These are phyloP conservation scores for Cataglyphis albicans DNA, from an alignment of 2,888 invertebrate genomes.

Conservation along the genomic window DNA sequence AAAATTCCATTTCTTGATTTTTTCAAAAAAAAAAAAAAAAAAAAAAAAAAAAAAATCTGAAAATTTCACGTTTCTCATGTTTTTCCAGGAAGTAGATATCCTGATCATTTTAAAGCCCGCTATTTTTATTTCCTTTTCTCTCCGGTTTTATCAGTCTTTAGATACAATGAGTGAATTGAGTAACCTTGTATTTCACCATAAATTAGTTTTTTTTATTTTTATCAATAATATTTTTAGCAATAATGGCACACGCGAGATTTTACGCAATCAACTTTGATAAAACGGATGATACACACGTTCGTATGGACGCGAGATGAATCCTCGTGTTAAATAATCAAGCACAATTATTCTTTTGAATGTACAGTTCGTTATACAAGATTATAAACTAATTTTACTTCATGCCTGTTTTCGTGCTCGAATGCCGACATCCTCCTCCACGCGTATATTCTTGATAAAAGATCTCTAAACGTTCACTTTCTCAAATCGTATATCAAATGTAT, in stretches of 20 bases:
- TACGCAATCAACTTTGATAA: not conserved
- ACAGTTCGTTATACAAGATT: conserved; percentile 39
- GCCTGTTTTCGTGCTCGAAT: conserved; percentile 28
- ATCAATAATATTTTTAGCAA: too few relatives aligned
- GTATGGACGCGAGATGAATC: conserved; percentile 14
- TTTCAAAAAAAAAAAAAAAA: too few relatives aligned
- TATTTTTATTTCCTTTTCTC: not conserved
- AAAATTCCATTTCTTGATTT: too few relatives aligned
- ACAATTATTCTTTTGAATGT: conserved; percentile 51
- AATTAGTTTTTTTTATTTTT: not conserved
- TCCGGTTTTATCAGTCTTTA: not conserved
- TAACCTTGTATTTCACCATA: not conserved
- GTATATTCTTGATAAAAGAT: conserved; percentile 38
- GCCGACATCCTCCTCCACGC: conserved; percentile 9
- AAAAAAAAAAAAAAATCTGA: too few relatives aligned
- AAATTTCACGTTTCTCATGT: too few relatives aligned
- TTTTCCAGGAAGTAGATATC: too few relatives aligned
- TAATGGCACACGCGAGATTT: not conserved
- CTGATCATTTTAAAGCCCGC: not conserved
- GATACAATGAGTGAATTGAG: not conserved
- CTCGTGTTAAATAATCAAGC: conserved; percentile 40
- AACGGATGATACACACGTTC: not conserved
- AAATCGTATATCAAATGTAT: conserved; percentile 48
- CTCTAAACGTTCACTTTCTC: conserved; percentile 60
- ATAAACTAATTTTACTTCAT: conserved; percentile 51